These are phyloP conservation scores for Chloroclystis v-ata DNA, from an alignment of 2,888 invertebrate species.

Conservation along the genomic window DNA sequence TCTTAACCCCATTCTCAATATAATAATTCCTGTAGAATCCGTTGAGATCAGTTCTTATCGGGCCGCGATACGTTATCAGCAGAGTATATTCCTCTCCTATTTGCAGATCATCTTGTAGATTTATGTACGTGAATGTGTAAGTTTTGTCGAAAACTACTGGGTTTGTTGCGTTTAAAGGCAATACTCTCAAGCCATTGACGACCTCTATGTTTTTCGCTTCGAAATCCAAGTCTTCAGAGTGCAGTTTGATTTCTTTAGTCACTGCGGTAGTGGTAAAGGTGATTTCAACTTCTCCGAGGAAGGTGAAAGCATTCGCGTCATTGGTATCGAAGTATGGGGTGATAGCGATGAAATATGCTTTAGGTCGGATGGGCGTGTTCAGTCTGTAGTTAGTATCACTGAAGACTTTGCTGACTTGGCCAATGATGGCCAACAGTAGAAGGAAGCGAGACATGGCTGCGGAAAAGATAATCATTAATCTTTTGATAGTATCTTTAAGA, in stretches of 20 bases:
- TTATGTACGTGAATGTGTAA: conserved; percentile 72
- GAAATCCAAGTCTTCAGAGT: conserved; percentile 55
- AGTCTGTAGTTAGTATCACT: conserved; percentile 59
- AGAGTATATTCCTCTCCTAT: conserved; percentile 61
- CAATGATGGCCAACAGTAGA: conserved; percentile 25
- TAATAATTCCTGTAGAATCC: conserved; percentile 82
- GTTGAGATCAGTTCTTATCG: conserved; percentile 72
- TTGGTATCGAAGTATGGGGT: conserved; percentile 71
- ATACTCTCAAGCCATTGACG: conserved; percentile 29
- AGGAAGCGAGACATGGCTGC: neutral
- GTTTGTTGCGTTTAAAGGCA: conserved; percentile 38
- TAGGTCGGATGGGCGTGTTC: conserved; percentile 66
- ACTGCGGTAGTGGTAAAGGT: conserved; percentile 41
- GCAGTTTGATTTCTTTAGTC: conserved; percentile 59
- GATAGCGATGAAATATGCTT: conserved; percentile 72
- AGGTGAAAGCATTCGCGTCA: conserved; percentile 58
- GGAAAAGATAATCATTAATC: neutral
- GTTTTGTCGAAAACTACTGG: conserved; percentile 50
- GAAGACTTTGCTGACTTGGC: conserved; percentile 32
- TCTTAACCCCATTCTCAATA: conserved; percentile 60
- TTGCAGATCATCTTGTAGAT: conserved; percentile 53
- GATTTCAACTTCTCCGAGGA: conserved; percentile 69
- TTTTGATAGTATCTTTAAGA: no score
- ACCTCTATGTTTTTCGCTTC: conserved; percentile 45
- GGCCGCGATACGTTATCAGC: conserved; percentile 73